Conservation (phyloP, 2,888 invertebrate genomes). For the Schizotus pectinicornis region DNA sequence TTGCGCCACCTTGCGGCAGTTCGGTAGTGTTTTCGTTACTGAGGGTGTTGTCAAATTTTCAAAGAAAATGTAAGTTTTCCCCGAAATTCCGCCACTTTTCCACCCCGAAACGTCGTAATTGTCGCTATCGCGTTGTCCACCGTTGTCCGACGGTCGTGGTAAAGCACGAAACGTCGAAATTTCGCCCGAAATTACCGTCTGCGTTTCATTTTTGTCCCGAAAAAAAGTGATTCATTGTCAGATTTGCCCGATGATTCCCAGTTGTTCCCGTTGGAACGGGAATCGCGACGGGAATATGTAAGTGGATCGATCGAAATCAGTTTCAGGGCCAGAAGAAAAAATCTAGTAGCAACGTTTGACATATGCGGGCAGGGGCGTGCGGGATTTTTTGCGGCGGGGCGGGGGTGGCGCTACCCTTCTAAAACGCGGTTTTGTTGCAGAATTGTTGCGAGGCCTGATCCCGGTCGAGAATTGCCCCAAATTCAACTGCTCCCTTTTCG, state of each 20-base stretch:
- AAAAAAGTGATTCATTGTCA: conserved; percentile 4
- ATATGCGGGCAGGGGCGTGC: conserved; percentile 18
- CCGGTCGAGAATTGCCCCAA: neutral
- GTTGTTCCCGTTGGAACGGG: neutral
- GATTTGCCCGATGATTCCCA: conserved; percentile 1
- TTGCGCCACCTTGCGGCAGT: conserved; percentile 28
- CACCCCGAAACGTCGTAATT: neutral
- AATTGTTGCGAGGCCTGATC: conserved; percentile 9
- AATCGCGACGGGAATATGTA: conserved; percentile 10
- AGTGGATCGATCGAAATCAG: conserved; percentile 24
- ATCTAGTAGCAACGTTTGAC: conserved; percentile 27
- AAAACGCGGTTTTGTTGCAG: conserved; percentile 5
- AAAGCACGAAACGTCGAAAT: conserved; percentile 3
- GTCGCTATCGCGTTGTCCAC: neutral
- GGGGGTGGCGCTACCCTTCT: no score
- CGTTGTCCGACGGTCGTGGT: neutral
- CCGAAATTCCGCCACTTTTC: conserved; percentile 16
- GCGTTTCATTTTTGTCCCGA: conserved; percentile 32
- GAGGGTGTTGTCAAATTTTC: conserved; percentile 57
- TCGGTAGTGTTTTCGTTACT: conserved; percentile 32
- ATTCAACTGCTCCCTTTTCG: conserved; percentile 3
- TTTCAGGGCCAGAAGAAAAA: conserved; percentile 33
- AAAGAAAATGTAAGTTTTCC: conserved; percentile 55
- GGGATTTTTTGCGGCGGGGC: conserved; percentile 2
- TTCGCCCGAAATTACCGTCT: conserved; percentile 26